Evolutionary conservation across 2,888 invertebrate species (phyloP).

Genomic region (Automeris io): DNA sequence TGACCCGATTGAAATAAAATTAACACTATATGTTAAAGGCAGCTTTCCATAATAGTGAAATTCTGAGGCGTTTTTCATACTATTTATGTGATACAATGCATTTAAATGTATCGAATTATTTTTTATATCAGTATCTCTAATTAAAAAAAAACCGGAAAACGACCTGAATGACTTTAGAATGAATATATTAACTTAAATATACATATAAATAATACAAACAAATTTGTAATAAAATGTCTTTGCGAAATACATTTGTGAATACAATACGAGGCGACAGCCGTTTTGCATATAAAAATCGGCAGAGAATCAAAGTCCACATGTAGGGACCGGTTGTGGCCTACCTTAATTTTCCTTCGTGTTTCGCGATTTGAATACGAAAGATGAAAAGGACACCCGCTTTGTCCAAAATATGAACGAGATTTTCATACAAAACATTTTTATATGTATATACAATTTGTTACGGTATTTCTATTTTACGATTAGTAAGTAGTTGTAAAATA

Average conservation of each 20-base stretch:
- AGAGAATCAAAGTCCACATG: conserved; percentile 66
- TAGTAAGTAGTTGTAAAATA: too few species aligned
- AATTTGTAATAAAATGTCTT: conserved; percentile 4
- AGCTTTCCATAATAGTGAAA: too few species aligned
- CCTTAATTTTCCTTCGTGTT: conserved; percentile 63
- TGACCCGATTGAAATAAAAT: too few species aligned
- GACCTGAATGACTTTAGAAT: background rate
- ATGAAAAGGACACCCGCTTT: conserved; percentile 48
- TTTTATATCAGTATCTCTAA: too few species aligned
- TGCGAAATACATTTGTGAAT: conserved; percentile 48
- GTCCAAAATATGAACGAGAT: conserved; percentile 37
- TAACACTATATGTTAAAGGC: too few species aligned
- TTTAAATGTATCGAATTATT: background rate
- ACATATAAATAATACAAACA: background rate
- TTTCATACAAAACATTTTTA: conserved; percentile 49
- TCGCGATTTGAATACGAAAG: conserved; percentile 60
- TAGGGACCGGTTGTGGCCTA: conserved; percentile 44
- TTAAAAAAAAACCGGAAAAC: too few species aligned
- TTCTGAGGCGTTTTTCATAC: background rate
- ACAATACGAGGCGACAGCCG: conserved; percentile 51
- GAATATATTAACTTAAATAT: background rate
- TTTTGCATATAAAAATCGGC: conserved; percentile 61
- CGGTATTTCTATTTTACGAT: background rate
- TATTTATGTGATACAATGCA: background rate
- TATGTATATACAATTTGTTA: background rate